phyloP scores from a whole-genome alignment of 2,113 vertebrate genomes.

The Chaetorhynchus papuensis region DNA sequence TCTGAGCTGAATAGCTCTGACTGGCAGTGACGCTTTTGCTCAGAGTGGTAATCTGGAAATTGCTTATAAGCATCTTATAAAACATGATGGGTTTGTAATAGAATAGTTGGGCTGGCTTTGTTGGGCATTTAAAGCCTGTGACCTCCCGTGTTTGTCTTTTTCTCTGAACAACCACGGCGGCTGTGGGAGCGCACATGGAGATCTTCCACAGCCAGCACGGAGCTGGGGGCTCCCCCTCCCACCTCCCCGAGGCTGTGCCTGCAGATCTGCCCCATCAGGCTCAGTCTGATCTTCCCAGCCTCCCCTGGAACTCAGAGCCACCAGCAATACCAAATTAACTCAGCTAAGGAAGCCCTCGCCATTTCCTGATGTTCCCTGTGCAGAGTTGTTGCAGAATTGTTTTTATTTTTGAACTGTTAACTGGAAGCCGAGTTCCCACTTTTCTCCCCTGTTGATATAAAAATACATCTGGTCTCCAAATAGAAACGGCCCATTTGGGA shows the following conservation, averaged over 20 bases:
- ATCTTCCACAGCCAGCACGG: background rate
- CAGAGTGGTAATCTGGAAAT: conserved; percentile 21
- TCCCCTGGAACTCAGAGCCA: background rate
- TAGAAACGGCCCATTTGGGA: conserved; percentile 64
- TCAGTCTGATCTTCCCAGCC: background rate
- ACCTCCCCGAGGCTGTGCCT: accelerated
- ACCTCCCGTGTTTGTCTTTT: conserved; percentile 32
- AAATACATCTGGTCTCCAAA: conserved; percentile 71
- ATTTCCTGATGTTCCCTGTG: background rate
- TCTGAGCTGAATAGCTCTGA: conserved; percentile 48
- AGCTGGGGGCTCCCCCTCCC: background rate
- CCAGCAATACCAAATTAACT: background rate
- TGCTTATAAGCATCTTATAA: conserved; percentile 18
- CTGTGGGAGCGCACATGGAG: background rate
- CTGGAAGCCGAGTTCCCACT: conserved; percentile 45
- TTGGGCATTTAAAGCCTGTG: conserved; percentile 46
- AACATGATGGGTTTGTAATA: conserved; percentile 25
- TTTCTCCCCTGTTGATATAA: conserved; percentile 45
- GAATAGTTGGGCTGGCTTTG: conserved; percentile 24
- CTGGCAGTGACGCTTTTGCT: background rate
- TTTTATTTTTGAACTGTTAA: conserved; percentile 58
- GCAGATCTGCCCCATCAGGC: background rate
- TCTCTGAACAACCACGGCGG: background rate
- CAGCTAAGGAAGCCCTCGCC: background rate
- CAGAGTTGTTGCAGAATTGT: background rate